These are phyloP conservation scores for Lepus europaeus DNA, from an alignment of 2,113 vertebrate species.

Conservation along the genomic window DNA sequence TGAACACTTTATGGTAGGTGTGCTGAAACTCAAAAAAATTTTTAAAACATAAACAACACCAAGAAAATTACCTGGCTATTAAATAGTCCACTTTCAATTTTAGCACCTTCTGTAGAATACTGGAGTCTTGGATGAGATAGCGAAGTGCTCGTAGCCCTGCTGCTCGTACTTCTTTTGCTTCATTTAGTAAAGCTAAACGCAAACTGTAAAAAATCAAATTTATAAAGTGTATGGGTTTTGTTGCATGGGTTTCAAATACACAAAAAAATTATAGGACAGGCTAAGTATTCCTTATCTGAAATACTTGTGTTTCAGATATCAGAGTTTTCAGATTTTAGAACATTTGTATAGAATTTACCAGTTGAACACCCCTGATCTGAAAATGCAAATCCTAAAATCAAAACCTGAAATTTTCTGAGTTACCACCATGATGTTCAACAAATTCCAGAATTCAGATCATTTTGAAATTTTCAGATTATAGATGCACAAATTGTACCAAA, in stretches of 20 bases:
- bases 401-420: background rate
- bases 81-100: conserved; percentile 98
- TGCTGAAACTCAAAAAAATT: conserved; percentile 40
- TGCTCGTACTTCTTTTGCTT: conserved; percentile 99
- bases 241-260: background rate
- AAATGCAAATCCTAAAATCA: background rate
- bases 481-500: background rate
- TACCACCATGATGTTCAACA: background rate
- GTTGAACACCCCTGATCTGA: background rate
- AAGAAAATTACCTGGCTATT: conserved; percentile 94
- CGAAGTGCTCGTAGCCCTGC: conserved; percentile 97
- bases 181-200: conserved; percentile 96
- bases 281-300: background rate
- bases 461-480: background rate
- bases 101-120: conserved; percentile 96
- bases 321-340: background rate
- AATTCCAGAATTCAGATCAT: background rate
- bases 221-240: background rate
- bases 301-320: background rate
- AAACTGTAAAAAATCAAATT: conserved; percentile 88
- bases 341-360: background rate
- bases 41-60: background rate
- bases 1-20: background rate
- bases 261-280: background rate
- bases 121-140: conserved; percentile 96